These are phyloP conservation scores for Rhineura floridana DNA, from an alignment of 2,113 vertebrate genomes.

Conservation along the genomic window DNA sequence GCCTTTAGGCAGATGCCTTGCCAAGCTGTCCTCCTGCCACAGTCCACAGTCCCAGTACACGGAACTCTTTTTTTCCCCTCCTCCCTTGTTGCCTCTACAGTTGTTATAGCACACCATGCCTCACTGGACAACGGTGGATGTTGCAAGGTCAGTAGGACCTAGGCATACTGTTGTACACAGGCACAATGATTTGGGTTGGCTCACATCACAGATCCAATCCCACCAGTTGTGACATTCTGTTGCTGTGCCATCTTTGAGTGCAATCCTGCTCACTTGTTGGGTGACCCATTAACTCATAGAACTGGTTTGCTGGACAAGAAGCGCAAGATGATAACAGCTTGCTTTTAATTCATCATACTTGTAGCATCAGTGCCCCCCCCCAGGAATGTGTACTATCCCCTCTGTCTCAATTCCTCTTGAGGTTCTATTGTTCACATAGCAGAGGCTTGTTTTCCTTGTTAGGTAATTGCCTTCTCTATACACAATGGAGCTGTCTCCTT, in stretches of 20 bases:
- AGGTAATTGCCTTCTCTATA: constrained; percentile 22
- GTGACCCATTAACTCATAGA: not conserved
- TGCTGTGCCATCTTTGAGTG: not conserved
- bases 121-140: no score
- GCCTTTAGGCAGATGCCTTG: not conserved
- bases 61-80: no score
- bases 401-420: not conserved
- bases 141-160: no score
- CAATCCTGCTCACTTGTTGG: not conserved
- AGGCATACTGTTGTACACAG: not conserved
- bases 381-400: rapidly evolving
- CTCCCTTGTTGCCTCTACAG: no score
- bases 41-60: no score
- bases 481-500: constrained; percentile 5
- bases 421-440: not conserved
- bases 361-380: not conserved
- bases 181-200: not conserved
- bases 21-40: not conserved
- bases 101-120: no score
- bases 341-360: not conserved
- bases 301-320: not conserved
- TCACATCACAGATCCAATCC: not conserved
- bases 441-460: not conserved
- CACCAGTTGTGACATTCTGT: not conserved
- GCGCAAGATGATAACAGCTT: not conserved